Conservation (phyloP, 2,888 invertebrate species). For the Hesperia comma region DNA sequence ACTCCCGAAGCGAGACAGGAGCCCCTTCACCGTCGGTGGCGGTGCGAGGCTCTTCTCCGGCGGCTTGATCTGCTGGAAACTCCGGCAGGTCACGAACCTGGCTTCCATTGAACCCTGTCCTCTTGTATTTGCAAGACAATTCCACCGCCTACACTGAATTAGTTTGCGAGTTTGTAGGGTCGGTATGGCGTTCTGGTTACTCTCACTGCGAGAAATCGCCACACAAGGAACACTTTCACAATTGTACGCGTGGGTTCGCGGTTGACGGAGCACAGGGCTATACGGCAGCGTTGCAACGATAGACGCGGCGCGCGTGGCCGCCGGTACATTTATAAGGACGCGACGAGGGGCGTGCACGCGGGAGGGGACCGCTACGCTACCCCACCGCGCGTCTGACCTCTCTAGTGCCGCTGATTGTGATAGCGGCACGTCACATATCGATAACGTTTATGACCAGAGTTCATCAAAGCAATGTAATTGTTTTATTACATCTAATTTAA, state of each 20-base stretch:
- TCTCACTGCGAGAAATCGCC: conserved; percentile 77
- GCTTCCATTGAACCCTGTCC: conserved; percentile 83
- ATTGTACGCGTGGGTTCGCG: conserved; percentile 72
- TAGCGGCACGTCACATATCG: conserved; percentile 22
- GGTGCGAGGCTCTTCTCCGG: conserved; percentile 81
- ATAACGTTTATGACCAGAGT: background rate
- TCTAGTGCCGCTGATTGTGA: conserved; percentile 54
- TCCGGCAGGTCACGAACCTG: conserved; percentile 83
- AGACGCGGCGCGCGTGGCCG: conserved; percentile 79
- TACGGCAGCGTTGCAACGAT: conserved; percentile 66
- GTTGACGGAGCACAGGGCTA: conserved; percentile 58
- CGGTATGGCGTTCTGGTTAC: conserved; percentile 56
- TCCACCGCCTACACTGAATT: conserved; percentile 64
- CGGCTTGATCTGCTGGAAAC: conserved; percentile 82
- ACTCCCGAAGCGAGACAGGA: conserved; percentile 81
- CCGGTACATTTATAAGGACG: conserved; percentile 62
- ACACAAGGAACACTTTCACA: conserved; percentile 77
- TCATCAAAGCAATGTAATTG: background rate
- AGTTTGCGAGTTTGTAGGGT: conserved; percentile 49
- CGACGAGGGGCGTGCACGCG: conserved; percentile 49
- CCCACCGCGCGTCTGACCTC: conserved; percentile 61
- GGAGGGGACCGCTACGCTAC: conserved; percentile 52
- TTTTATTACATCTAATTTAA: too few relatives aligned
- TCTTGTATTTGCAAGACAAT: conserved; percentile 68
- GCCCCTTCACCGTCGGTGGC: conserved; percentile 79